A percentile compares a stretch with the other conserved stretches of the same genome.
Evolutionary conservation across 2,113 vertebrate genomes (phyloP).

Genomic region (Melanerpes formicivorus): DNA sequence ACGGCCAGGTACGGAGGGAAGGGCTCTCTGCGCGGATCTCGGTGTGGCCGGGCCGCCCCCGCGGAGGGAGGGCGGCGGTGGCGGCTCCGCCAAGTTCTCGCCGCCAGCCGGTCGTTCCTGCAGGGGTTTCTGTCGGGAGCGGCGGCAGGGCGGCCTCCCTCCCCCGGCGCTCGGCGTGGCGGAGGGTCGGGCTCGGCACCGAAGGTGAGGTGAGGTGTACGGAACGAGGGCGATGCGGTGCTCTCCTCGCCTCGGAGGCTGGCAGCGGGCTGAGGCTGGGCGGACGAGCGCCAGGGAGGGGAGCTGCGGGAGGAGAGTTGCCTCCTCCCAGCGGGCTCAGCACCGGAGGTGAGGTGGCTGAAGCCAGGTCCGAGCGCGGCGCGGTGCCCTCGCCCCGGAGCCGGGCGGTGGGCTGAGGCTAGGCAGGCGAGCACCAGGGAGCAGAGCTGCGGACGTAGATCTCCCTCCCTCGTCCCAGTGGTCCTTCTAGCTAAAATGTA

Average conservation of each 20-base stretch:
- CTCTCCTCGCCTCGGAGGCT: background rate
- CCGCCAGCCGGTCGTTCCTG: background rate
- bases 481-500: background rate
- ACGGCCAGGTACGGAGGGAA: background rate
- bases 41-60: background rate
- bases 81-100: background rate
- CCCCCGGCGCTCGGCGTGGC: background rate
- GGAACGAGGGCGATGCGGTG: background rate
- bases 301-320: background rate
- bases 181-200: background rate
- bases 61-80: background rate
- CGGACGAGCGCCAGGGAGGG: background rate
- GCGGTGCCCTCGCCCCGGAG: background rate
- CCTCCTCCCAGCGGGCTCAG: background rate
- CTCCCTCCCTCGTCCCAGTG: background rate
- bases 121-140: background rate
- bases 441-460: background rate
- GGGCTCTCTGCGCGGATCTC: background rate
- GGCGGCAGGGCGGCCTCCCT: background rate
- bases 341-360: background rate
- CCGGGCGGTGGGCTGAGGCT: background rate
- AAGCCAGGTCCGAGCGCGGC: background rate
- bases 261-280: background rate
- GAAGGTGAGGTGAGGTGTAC: background rate
- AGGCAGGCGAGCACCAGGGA: background rate